Evolutionary conservation across 2,797 vertebrate genomes (phyloP), one percentile per base, ranked within the genome.

Genomic region (Mus caroli): DNA sequence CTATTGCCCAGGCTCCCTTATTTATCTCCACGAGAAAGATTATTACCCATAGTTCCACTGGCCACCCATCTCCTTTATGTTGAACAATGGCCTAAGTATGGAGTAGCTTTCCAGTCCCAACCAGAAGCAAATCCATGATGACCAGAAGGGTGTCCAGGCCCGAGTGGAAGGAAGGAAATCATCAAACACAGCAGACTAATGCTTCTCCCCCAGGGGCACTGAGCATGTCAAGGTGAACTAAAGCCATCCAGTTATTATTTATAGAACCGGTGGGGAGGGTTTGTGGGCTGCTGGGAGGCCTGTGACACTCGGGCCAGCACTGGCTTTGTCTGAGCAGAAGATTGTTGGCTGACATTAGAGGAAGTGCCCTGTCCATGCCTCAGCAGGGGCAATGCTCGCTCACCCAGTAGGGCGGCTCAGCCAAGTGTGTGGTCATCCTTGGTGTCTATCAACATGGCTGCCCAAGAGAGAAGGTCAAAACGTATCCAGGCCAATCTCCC

Each of bases 91-190:
- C 94, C 31, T 79, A n/a, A 46, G 50, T 43, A 56, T 56, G 91
- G 54, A 71, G 40, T 76, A 69, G 19, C 85, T 93, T 12, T n/a
- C 67, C 31, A 46, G 10, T 82, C 10, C 50, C 75, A 95, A 76
- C 28, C n/a, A 67, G 88, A 95, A 69, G n/a, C 40, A 82, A 54
- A 73, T 22, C 78, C 64, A 22, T 67, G 34, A 58, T 91, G 34
- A 71, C 94, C 86, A 92, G 90, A 79, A 79, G 3, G 73, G 24
- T 77, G 43, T 91, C 90, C 69, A 75, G 84, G 90, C n/a, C 64
- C 67, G 79, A 12, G 54, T 95, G 60, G 92, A 92, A 94, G 92
- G 78, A 83, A 77, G 80, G 84, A 97, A 97, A 94, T 92, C 88
- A 91, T 79, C 77, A 77, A 50, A 62, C 79, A n/a, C 34, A 80